These are phyloP conservation scores for Thumatha senex DNA, from an alignment of 2,888 invertebrate genomes.

Conservation along the genomic window DNA sequence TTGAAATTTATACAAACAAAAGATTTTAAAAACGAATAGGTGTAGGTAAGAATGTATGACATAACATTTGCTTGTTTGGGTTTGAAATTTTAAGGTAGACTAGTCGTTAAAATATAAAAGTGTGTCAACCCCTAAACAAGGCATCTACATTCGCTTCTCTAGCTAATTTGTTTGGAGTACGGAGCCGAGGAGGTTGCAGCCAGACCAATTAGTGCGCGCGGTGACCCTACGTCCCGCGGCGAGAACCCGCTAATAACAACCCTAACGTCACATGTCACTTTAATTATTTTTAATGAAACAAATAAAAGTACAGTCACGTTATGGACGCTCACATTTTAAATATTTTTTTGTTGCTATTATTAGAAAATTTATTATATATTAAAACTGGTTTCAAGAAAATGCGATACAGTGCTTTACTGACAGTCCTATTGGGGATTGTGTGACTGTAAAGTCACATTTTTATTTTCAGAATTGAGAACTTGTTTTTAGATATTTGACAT, in stretches of 20 bases:
- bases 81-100: too few species aligned
- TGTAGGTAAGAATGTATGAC: too few species aligned
- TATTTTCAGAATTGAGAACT: neutral
- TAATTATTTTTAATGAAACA: conserved; percentile 54
- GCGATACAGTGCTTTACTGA: conserved; percentile 35
- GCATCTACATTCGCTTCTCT: conserved; percentile 57
- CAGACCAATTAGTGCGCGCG: conserved; percentile 66
- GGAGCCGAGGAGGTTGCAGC: conserved; percentile 53
- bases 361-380: conserved; percentile 38
- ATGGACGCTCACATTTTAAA: conserved; percentile 30
- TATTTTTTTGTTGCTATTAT: conserved; percentile 26
- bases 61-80: too few species aligned
- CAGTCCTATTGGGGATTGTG: conserved; percentile 20
- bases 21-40: too few species aligned
- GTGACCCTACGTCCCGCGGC: conserved; percentile 46
- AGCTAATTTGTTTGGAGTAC: conserved; percentile 71
- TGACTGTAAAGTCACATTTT: conserved; percentile 1
- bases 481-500: neutral
- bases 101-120: conserved; percentile 14
- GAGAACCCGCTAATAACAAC: conserved; percentile 53
- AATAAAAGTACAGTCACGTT: conserved; percentile 39
- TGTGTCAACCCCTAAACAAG: conserved; percentile 46
- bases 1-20: too few species aligned
- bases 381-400: conserved; percentile 27
- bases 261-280: conserved; percentile 52